A percentile compares a stretch with the other conserved stretches of the same genome.
phyloP scores from a whole-genome alignment of 2,797 vertebrate species.

The Lepus oiostolus region DNA sequence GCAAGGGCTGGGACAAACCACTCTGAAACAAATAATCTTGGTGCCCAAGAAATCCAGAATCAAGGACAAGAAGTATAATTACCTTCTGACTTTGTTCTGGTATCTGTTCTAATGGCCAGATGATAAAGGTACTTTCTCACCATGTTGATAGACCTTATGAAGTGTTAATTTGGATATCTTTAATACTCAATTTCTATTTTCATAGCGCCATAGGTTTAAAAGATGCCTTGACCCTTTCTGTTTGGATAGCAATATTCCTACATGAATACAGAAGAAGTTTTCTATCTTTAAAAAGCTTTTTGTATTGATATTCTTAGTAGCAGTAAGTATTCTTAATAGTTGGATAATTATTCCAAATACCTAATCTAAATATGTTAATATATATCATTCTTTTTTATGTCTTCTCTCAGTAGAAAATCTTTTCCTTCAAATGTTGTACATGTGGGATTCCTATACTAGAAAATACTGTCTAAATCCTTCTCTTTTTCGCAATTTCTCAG shows the following conservation, averaged over 20 bases:
- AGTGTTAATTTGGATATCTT: background rate
- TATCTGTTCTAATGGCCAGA: background rate
- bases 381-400: conserved; percentile 14
- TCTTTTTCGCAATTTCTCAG: background rate
- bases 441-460: conserved; percentile 19
- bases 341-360: conserved; percentile 28
- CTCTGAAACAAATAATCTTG: background rate
- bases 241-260: background rate
- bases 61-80: background rate
- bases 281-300: conserved; percentile 16
- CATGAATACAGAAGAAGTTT: background rate
- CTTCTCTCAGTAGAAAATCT: background rate
- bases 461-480: background rate
- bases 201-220: background rate
- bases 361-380: conserved; percentile 20
- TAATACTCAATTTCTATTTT: conserved; percentile 37
- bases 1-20: background rate
- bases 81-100: background rate
- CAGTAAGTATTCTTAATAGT: conserved; percentile 13
- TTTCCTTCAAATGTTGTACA: background rate
- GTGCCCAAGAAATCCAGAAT: background rate
- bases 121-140: background rate
- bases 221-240: background rate
- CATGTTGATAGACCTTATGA: background rate
- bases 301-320: background rate